Evolutionary conservation across 2,797 vertebrate species (phyloP), one percentile per base, ranked within the genome.

Genomic region (Hippopotamyrus pictus): DNA sequence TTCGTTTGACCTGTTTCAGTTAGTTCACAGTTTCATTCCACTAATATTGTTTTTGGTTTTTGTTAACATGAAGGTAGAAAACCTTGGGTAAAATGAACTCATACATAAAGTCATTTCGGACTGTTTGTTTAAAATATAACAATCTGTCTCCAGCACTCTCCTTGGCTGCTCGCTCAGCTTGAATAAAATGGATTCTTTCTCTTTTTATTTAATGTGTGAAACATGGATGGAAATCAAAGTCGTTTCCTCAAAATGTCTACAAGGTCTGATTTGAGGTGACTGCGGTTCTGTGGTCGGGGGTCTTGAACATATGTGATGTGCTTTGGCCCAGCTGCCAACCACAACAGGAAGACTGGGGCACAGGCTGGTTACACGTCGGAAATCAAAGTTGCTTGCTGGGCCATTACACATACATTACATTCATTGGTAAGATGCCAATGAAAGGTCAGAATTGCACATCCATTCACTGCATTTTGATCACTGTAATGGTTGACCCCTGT

Each of bases 301-400:
- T 59, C 41, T 62, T 50, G 57, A 57, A 37, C 14, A 86, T 53
- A 65, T 50, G 37, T 19, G 88, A 86, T 46, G 83, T 86, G n/a
- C 54, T 14, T 17, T 44, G 53, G 53, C 25, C 44, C 44, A 57
- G n/a, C 62, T 54, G 86, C 93, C 92, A 91, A 91, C 90, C 93
- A 89, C 79, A 41, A 91, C 92, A 94, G 93, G 94, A 95, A 94
- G 94, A 91, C 91, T 92, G 92, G 94, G 95, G 93, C 93, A 91
- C 92, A 94, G 92, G 88, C 48, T 88, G 90, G 79, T 73, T 69
- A 14, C 37, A 25, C 14, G 37, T 22, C 3, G 41, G n/a, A 65
- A 48, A 37, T 69, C 50, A 87, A 87, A 59, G 37, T 41, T 9
- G 53, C 25, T 44, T 41, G 7, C 33, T 87, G 53, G 33, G 37